These are phyloP conservation scores for Catocala fraxini DNA, from an alignment of 2,888 invertebrate genomes.

Conservation along the genomic window DNA sequence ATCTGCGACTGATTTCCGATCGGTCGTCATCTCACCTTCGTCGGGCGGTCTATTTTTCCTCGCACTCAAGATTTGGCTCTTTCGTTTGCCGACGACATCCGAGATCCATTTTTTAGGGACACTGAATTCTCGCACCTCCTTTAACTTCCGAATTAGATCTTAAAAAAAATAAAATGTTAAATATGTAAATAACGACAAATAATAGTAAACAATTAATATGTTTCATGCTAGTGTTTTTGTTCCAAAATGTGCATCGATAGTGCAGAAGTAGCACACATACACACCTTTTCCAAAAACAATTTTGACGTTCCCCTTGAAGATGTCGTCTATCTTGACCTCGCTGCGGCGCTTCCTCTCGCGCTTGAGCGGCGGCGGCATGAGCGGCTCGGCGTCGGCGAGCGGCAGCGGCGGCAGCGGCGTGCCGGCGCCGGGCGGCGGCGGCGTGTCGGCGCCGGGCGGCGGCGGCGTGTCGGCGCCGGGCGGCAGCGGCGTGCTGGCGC, in stretches of 20 bases:
- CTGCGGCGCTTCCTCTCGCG: conserved; percentile 60
- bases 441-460: conserved; percentile 23
- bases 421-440: conserved; percentile 25
- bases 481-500: conserved; percentile 30
- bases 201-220: too few relatives aligned
- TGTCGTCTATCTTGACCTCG: conserved; percentile 44
- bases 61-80: conserved; percentile 40
- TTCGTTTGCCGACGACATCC: conserved; percentile 53
- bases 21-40: conserved; percentile 7
- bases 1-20: too few relatives aligned
- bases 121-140: conserved; percentile 53
- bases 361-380: conserved; percentile 11
- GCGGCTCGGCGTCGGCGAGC: conserved; percentile 9
- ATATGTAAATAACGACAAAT: not conserved
- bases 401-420: conserved; percentile 23
- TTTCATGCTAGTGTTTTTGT: too few relatives aligned
- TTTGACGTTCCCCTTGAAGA: conserved; percentile 42
- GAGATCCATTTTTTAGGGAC: conserved; percentile 53
- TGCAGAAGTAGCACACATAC: too few relatives aligned
- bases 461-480: conserved; percentile 44
- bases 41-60: conserved; percentile 31
- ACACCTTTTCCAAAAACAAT: conserved; percentile 58
- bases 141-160: conserved; percentile 48
- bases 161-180: conserved; percentile 15
- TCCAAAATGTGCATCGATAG: too few relatives aligned